phyloP scores from a whole-genome alignment of 1,140 invertebrate species.

The Achatina immaculata region DNA sequence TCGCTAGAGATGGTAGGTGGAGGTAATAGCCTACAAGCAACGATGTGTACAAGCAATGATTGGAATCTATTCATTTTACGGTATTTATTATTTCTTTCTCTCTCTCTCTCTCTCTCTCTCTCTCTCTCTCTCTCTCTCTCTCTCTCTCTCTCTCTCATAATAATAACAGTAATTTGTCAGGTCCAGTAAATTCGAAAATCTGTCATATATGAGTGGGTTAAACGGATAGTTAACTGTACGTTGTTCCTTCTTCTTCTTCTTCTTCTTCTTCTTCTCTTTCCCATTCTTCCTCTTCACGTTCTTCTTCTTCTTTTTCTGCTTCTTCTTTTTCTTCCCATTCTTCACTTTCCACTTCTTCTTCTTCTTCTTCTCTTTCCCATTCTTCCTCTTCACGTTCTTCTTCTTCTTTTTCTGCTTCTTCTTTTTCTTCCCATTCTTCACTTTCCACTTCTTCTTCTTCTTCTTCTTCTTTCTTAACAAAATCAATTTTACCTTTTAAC shows the following conservation, averaged over 20 bases:
- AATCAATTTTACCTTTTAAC: too few species aligned
- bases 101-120: slow-evolving; percentile 16
- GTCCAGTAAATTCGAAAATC: too few species aligned
- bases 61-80: too few species aligned
- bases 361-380: not conserved
- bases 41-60: too few species aligned
- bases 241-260: not conserved
- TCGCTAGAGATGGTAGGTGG: too few species aligned
- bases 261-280: not conserved
- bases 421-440: not conserved
- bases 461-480: too few species aligned
- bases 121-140: slow-evolving; percentile 15
- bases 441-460: too few species aligned
- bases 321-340: not conserved
- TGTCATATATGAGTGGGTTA: too few species aligned
- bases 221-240: too few species aligned
- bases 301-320: not conserved
- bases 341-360: not conserved
- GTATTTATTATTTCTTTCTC: not conserved
- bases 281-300: not conserved
- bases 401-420: not conserved
- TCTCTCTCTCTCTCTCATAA: not conserved
- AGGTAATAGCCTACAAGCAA: too few species aligned
- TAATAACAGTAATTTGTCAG: too few species aligned
- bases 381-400: not conserved